A percentile compares a stretch with the other conserved stretches of the same genome.
phyloP scores from a whole-genome alignment of 2,113 vertebrate genomes.

The Ctenodactylus gundi region DNA sequence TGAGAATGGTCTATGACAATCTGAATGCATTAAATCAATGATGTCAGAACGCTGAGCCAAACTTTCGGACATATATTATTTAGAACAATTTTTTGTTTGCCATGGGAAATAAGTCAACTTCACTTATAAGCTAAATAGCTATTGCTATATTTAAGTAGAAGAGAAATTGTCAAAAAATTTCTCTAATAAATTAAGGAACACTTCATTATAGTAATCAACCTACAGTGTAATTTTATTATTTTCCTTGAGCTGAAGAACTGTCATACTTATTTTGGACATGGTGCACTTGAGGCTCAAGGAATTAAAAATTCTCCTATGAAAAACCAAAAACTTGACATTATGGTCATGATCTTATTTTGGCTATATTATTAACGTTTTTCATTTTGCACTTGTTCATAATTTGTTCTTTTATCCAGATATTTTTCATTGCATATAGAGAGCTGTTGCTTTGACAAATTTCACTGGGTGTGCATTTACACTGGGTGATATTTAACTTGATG shows the following conservation, averaged over 20 bases:
- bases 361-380: background rate
- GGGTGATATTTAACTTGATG: background rate
- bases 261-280: background rate
- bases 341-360: background rate
- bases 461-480: background rate
- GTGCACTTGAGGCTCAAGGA: background rate
- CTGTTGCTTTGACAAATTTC: background rate
- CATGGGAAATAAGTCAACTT: background rate
- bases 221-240: background rate
- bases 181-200: background rate
- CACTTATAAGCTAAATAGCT: too few relatives aligned
- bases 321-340: background rate
- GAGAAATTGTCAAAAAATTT: background rate
- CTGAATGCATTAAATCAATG: background rate
- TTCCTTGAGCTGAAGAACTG: background rate
- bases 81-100: background rate
- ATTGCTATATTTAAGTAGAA: too few relatives aligned
- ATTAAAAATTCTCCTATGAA: background rate
- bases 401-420: background rate
- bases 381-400: background rate
- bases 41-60: background rate
- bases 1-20: too few relatives aligned
- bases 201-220: background rate
- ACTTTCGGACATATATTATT: background rate
- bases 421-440: background rate